Conservation (phyloP, 2,113 vertebrate species). For the Craseonycteris thonglongyai region DNA sequence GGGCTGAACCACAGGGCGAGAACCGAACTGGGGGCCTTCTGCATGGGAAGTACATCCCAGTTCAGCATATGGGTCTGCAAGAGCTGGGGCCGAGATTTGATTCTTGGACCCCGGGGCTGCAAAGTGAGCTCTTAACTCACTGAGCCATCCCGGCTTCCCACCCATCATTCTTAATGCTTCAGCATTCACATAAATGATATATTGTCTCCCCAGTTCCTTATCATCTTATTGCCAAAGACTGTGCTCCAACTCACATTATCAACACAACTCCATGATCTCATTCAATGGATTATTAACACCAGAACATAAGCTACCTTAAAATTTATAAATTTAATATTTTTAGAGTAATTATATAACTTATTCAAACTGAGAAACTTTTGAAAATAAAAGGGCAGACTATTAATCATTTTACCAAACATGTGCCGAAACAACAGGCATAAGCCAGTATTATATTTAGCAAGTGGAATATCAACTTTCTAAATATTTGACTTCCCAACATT, state of each 20-base stretch:
- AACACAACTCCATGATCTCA: not conserved
- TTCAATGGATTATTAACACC: not conserved
- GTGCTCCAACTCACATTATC: not conserved
- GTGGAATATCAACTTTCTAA: not conserved
- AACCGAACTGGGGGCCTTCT: too few species aligned
- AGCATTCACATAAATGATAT: not conserved
- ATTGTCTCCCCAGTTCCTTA: not conserved
- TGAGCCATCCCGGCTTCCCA: not conserved
- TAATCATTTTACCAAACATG: not conserved
- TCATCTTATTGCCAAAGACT: not conserved
- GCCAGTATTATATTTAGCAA: not conserved
- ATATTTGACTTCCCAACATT: not conserved
- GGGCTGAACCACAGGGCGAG: too few species aligned
- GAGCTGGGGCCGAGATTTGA: too few species aligned
- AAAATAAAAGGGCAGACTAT: not conserved
- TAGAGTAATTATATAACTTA: not conserved
- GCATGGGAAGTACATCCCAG: too few species aligned
- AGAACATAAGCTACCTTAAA: not conserved
- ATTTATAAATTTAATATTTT: not conserved
- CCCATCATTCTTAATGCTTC: not conserved
- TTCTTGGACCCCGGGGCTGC: too few species aligned
- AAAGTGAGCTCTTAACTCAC: too few species aligned
- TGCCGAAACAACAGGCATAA: not conserved
- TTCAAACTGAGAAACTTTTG: not conserved
- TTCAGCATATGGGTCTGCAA: too few species aligned